These are phyloP conservation scores for Aphelenchoides fujianensis DNA, from an alignment of 1,140 invertebrate genomes.

Conservation along the genomic window DNA sequence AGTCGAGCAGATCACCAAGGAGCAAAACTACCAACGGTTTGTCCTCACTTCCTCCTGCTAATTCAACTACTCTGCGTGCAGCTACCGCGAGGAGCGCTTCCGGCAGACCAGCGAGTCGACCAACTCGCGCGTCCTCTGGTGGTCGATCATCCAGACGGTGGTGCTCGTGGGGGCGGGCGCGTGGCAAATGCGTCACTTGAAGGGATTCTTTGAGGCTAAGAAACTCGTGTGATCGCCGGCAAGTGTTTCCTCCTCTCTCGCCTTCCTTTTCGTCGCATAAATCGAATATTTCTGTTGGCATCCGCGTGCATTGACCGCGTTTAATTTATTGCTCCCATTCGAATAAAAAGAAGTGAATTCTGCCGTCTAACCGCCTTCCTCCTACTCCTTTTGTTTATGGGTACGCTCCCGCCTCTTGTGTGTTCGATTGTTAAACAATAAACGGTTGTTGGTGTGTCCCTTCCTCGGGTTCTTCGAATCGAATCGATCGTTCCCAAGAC, in stretches of 20 bases:
- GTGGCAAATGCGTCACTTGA: constrained; percentile 98
- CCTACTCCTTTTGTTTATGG: no score
- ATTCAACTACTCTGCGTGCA: background rate
- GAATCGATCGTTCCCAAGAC: background rate
- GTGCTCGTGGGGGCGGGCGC: constrained; percentile 87
- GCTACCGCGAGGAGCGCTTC: constrained; percentile 96
- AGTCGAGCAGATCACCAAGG: constrained; percentile 97
- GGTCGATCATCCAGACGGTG: constrained; percentile 87
- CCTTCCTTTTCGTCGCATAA: background rate
- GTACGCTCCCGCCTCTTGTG: background rate
- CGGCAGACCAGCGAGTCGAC: constrained; percentile 95
- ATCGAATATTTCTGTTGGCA: background rate
- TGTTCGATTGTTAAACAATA: background rate
- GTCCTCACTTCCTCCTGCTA: constrained; percentile 49
- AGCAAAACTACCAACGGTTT: constrained; percentile 98
- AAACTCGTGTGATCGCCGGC: constrained; percentile 89
- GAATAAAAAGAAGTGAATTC: no score
- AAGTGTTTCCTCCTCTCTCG: background rate
- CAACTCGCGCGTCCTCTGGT: constrained; percentile 92
- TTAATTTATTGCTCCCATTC: no score
- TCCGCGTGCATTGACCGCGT: no score
- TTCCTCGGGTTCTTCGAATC: no score
- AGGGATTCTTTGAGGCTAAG: constrained; percentile 99
- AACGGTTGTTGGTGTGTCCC: constrained; percentile 1
- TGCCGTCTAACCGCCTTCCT: background rate